These are phyloP conservation scores for Daphoenositta chrysoptera DNA, from an alignment of 2,113 vertebrate species.

Conservation along the genomic window DNA sequence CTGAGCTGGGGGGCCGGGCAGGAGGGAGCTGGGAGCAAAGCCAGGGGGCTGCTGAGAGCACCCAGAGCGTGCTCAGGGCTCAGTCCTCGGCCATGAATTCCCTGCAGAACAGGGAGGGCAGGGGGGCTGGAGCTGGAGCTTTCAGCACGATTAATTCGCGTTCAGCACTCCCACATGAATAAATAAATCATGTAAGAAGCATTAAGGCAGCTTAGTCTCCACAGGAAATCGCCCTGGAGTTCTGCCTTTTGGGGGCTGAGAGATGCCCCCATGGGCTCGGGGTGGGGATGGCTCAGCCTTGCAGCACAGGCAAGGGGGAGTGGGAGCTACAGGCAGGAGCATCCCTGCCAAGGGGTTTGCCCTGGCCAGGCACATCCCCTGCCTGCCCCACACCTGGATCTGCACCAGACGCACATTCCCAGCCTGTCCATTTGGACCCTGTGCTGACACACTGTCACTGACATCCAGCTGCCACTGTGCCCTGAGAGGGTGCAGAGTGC, in stretches of 20 bases:
- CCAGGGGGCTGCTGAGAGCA: not conserved
- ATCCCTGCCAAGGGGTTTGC: not conserved
- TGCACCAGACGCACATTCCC: not conserved
- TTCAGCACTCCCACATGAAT: slow-evolving; percentile 12
- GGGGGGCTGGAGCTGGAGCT: not conserved
- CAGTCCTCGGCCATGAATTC: accelerated
- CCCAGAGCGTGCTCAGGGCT: not conserved
- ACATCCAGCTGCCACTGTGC: not conserved
- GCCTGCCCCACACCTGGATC: not conserved
- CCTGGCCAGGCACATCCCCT: not conserved
- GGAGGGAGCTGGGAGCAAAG: not conserved
- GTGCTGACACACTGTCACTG: accelerated
- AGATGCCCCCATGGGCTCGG: not conserved
- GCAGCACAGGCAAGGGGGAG: not conserved
- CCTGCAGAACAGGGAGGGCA: not conserved
- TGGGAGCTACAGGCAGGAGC: not conserved
- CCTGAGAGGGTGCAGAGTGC: not conserved
- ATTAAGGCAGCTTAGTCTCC: slow-evolving; percentile 60
- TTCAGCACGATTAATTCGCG: not conserved
- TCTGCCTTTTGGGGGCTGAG: slow-evolving; percentile 34
- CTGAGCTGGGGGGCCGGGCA: not conserved
- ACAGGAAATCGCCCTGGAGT: not conserved
- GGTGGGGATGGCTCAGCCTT: not conserved
- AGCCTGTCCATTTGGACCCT: not conserved
- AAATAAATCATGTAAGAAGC: slow-evolving; percentile 53